phyloP scores from a whole-genome alignment of 2,888 invertebrate genomes.

The Celastrina argiolus region DNA sequence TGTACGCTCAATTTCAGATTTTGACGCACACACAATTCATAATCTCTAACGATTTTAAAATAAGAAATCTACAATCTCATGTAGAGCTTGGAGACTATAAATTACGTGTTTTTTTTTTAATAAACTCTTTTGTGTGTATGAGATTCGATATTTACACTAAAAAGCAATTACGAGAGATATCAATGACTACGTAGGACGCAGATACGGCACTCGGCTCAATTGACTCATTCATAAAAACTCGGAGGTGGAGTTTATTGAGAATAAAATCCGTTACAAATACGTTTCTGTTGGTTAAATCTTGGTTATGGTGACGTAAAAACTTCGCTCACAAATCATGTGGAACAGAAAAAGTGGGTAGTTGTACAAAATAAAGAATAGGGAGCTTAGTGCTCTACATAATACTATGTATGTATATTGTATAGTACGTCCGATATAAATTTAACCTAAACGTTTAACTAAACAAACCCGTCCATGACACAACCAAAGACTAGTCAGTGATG shows the following conservation, averaged over 20 bases:
- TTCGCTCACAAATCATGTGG: neutral
- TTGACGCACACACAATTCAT: too few relatives aligned
- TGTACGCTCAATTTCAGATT: too few relatives aligned
- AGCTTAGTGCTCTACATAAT: too few relatives aligned
- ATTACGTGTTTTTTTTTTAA: neutral
- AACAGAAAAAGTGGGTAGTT: too few relatives aligned
- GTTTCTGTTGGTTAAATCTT: neutral
- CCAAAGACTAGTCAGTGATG: too few relatives aligned
- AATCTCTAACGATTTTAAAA: too few relatives aligned
- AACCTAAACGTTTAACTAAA: too few relatives aligned
- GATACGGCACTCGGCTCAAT: neutral
- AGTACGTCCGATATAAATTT: too few relatives aligned
- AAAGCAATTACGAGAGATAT: neutral
- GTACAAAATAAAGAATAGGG: too few relatives aligned
- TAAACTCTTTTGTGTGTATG: neutral
- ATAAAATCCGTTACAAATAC: slow-evolving; percentile 6
- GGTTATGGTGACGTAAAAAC: neutral
- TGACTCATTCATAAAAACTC: slow-evolving; percentile 15
- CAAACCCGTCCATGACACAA: too few relatives aligned
- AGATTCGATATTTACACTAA: neutral
- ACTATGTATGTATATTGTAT: too few relatives aligned
- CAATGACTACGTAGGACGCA: slow-evolving; percentile 1
- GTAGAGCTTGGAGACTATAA: neutral
- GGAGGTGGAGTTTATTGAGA: slow-evolving; percentile 15
- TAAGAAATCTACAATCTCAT: neutral